Base-by-base conservation (phyloP, 1,140 invertebrate species). In the Caenorhabditis briggsae region DNA sequence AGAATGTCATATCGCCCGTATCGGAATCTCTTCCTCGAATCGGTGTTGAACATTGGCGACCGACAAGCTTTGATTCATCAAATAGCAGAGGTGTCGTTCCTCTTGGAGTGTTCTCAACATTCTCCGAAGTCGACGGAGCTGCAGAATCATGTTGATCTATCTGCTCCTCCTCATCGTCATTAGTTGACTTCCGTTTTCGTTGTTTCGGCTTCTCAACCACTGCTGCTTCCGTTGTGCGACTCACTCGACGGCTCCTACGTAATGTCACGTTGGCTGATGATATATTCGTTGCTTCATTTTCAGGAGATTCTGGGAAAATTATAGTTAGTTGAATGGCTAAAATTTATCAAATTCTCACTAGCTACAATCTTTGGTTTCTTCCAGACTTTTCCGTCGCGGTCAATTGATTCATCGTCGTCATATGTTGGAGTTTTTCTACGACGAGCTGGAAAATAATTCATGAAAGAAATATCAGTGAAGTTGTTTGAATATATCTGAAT, bases 361-460 rank as follows among this genome's bases (percentile, higher is more conserved):
- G 18, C 18, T 8, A 14, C 18, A 43, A 78, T 78, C 12, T 78
- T 78, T n/a, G 70, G 70, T 53, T 78, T 78, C 20, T 78, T 78
- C 70, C 70, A 78, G 11, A 20, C 9, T 78, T 78, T 78, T 23
- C 70, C 70, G 23, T 78, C 8, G 14, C 46, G 2, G 23, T 78
- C 70, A 5, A 50, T 7, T 0, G 46, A 50, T 53, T 78, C 70
- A 16, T 50, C n/a, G 1, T 74, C 65, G 41, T 46, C 33, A 9
- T 74, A 53, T 8, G 43, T 78, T 50, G 70, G 70, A 14, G 70
- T 50, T 78, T 78, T 78, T 50, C 70, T n/a, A 5, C 70, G 70
- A n/a, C 70, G 70, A 6, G 70, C 70, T 78, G n/a, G n/a, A 70
- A 70, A 5, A 46, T 8, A 64, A 20, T 16, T 7, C 0, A n/a